Conservation (phyloP, 2,888 invertebrate genomes). For the Gerris lacustris region DNA sequence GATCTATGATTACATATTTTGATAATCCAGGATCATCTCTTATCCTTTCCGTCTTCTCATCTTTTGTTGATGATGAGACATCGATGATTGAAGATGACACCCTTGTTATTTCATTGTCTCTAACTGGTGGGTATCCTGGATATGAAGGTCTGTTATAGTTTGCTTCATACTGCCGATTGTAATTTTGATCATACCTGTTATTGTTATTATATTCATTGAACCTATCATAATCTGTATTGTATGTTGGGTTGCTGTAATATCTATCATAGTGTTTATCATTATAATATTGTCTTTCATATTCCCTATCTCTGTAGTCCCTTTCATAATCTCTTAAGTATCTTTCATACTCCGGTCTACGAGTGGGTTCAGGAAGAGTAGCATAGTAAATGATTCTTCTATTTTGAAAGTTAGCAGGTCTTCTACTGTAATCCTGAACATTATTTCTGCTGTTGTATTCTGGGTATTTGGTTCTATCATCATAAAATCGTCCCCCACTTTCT, state of each 20-base stretch:
- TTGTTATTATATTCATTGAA: not conserved
- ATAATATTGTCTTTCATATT: slow-evolving; percentile 1
- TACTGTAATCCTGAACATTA: not conserved
- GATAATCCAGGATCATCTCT: not conserved
- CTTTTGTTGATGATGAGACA: not conserved
- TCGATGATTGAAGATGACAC: slow-evolving; percentile 2
- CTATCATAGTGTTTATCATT: not conserved
- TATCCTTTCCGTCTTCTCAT: not conserved
- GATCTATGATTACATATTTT: slow-evolving; percentile 3
- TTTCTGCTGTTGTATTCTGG: slow-evolving; percentile 1
- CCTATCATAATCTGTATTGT: not conserved
- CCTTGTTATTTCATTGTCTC: slow-evolving; percentile 2
- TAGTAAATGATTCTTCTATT: slow-evolving; percentile 2
- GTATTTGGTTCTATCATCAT: not conserved
- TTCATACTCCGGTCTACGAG: not conserved
- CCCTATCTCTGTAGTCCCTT: not conserved
- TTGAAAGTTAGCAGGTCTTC: not conserved
- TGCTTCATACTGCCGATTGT: not conserved
- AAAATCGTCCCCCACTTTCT: not conserved
- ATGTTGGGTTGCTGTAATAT: not conserved
- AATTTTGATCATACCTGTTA: not conserved
- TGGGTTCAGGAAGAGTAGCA: not conserved
- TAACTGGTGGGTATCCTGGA: not conserved
- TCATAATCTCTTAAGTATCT: not conserved
- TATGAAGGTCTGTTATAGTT: not conserved